phyloP scores from a whole-genome alignment of 53 echinoderm and acorn worm genomes.

The Apostichopus leukothele region DNA sequence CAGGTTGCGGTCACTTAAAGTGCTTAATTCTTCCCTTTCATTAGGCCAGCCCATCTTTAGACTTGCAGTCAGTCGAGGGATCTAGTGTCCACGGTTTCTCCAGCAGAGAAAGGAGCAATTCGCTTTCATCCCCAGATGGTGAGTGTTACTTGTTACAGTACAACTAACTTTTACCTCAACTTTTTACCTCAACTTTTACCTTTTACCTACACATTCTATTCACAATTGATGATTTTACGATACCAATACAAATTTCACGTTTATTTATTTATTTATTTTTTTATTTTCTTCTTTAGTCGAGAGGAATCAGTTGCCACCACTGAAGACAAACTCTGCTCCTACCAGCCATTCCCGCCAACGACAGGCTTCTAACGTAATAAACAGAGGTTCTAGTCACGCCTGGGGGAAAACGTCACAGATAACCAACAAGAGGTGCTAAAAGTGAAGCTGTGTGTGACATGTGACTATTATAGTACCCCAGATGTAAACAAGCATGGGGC shows the following conservation, averaged over 20 bases:
- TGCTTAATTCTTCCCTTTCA: no score
- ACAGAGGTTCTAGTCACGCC: neutral
- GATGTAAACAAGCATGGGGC: no score
- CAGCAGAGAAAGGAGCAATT: slow-evolving; percentile 69
- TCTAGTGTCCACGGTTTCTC: slow-evolving; percentile 60
- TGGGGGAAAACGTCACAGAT: slow-evolving; percentile 1
- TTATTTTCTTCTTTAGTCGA: slow-evolving; percentile 47
- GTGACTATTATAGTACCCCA: no score
- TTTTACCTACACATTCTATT: no score
- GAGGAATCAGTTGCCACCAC: slow-evolving; percentile 69
- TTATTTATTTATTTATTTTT: neutral
- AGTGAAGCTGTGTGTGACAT: no score
- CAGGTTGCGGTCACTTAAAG: no score
- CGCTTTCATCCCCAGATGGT: slow-evolving; percentile 82
- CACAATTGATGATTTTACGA: no score
- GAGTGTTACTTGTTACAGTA: neutral
- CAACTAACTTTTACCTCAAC: no score
- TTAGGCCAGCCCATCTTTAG: slow-evolving; percentile 70
- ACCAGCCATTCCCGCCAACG: slow-evolving; percentile 66
- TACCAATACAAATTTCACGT: no score
- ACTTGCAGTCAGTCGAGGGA: slow-evolving; percentile 84
- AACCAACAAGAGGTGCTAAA: neutral
- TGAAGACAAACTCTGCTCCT: slow-evolving; percentile 96
- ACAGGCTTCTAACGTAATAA: neutral
- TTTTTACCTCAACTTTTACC: no score